These are phyloP conservation scores for Pipistrellus nathusii DNA, from an alignment of 2,797 vertebrate species.

Conservation along the genomic window DNA sequence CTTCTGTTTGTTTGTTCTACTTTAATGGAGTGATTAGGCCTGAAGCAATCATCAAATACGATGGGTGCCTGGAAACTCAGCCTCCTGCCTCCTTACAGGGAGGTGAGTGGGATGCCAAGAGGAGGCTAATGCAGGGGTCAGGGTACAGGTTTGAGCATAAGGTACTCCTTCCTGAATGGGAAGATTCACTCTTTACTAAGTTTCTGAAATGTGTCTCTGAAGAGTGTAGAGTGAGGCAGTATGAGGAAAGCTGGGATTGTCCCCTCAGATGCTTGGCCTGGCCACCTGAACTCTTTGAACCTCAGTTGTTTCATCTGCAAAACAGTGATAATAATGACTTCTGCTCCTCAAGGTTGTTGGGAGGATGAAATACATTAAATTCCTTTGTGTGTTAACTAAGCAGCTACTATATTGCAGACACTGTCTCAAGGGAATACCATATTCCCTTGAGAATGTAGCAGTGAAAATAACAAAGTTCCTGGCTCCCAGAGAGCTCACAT, in stretches of 20 bases:
- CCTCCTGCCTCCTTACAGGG: not conserved
- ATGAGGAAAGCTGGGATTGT: not conserved
- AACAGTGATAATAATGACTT: not conserved
- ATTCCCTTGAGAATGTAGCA: not conserved
- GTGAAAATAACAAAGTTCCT: not conserved
- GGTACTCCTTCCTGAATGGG: not conserved
- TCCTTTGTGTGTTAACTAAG: not conserved
- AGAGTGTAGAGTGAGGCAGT: not conserved
- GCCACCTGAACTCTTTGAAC: not conserved
- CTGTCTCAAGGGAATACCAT: no score
- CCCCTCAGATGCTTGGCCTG: not conserved
- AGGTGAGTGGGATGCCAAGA: not conserved
- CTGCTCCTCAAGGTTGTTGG: not conserved
- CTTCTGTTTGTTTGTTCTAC: slow-evolving; percentile 68
- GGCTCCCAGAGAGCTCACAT: not conserved
- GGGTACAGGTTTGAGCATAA: not conserved
- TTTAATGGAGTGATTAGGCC: slow-evolving; percentile 73
- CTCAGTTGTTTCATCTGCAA: not conserved
- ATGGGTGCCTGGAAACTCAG: slow-evolving; percentile 58
- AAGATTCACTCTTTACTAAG: not conserved
- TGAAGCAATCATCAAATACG: slow-evolving; percentile 25
- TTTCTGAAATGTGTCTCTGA: not conserved
- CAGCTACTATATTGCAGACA: not conserved
- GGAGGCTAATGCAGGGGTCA: not conserved
- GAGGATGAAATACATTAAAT: not conserved